Evolutionary conservation across 2,113 vertebrate genomes (phyloP).

Genomic region (Sialia sialis): DNA sequence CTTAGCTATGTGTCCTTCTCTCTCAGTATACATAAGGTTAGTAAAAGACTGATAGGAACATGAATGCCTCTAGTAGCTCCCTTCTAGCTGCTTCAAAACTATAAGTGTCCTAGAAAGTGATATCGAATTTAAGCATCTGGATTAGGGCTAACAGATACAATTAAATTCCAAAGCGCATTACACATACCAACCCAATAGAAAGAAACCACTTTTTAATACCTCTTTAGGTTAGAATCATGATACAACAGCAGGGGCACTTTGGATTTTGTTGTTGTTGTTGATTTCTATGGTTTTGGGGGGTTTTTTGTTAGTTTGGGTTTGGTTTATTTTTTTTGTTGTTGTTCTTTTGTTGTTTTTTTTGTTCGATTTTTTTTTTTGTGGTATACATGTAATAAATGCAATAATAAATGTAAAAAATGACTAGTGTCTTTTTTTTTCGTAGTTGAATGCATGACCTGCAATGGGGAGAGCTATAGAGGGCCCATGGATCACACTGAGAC

Average conservation of each 20-base stretch:
- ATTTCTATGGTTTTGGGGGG: not conserved
- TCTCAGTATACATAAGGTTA: not conserved
- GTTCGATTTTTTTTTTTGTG: too few relatives aligned
- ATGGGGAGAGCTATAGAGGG: slow-evolving; percentile 93
- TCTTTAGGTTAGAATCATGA: not conserved
- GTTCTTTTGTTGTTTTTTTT: too few relatives aligned
- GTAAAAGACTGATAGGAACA: not conserved
- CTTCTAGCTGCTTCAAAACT: not conserved
- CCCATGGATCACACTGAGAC: slow-evolving; percentile 96
- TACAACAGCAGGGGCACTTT: not conserved
- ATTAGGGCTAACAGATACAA: not conserved
- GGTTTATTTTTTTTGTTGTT: too few relatives aligned
- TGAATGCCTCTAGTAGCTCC: not conserved
- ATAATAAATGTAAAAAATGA: not conserved
- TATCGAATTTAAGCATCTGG: not conserved
- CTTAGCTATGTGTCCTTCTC: not conserved
- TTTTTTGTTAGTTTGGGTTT: not conserved
- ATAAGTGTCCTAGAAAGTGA: not conserved
- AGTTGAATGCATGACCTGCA: slow-evolving; percentile 96
- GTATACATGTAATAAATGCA: not conserved
- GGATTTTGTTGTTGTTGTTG: not conserved
- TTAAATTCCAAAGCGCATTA: not conserved
- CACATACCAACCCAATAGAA: not conserved
- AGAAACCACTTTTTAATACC: not conserved
- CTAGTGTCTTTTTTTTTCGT: not conserved